Base-by-base conservation (phyloP, 2,797 vertebrate species). In the Phalloptychus januarius region DNA sequence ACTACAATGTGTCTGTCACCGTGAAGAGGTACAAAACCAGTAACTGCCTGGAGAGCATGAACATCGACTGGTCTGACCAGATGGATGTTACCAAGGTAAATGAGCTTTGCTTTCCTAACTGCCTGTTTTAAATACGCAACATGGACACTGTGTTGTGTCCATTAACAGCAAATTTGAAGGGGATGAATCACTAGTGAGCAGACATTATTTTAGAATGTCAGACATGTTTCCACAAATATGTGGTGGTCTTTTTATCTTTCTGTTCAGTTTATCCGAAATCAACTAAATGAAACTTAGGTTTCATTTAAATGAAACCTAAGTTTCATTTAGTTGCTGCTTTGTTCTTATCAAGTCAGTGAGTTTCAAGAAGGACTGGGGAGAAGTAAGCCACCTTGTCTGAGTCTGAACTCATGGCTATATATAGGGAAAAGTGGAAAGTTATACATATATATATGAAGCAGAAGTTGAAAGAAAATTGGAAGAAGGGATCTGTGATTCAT, bases 61-160 rank as follows among this genome's bases (percentile, higher is more conserved):
- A 95, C 82, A 79, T 96, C 28, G 96, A 99, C 82, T 99, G 98
- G 98, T 97, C 96, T 13, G 96, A 99, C 73, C 97, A 99, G 94
- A 96, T 96, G 85, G 97, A 97, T 36, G 97, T 99, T 75, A 99
- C 98, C 54, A 99, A 98, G 97, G 97, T 97, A 50, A 89, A 18
- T 48, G 1, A 75, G 15, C 11, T 36, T 13, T 71, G 74, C 42
- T 44, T 76, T 71, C 15, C n/a, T 40, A 40, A 40, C 28, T 25
- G 28, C 1, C 31, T 50, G 45, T 50, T 50, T 67, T 67, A 67
- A 67, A 70, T n/a, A 70, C 13, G 8, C 23, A 44, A 44, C 2
- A 28, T n/a, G 40, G 20, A 69, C 25, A 28, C 67, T 44, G 7
- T 50, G 0, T 50, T 50, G 20, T 50, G 40, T n/a, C 10, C 38